A percentile compares a stretch with the other conserved stretches of the same genome.
These are phyloP conservation scores for Euphydryas editha DNA, from an alignment of 2,888 invertebrate species.

Conservation along the genomic window DNA sequence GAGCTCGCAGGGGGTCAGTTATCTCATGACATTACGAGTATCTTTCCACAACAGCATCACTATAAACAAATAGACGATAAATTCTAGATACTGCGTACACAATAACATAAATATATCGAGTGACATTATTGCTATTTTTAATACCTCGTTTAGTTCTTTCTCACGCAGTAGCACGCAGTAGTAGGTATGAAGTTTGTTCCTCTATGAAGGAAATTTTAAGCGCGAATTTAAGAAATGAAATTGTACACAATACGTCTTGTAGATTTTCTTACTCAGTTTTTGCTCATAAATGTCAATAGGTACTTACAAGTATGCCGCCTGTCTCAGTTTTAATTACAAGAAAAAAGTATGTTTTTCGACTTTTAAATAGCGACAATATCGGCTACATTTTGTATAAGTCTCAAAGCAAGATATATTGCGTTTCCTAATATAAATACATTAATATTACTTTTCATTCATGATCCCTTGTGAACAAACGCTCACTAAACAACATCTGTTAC, in stretches of 20 bases:
- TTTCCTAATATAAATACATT: not conserved
- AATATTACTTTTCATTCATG: too few relatives aligned
- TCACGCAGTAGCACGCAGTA: not conserved
- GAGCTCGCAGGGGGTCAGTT: slow-evolving; percentile 78
- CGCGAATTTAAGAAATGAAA: too few relatives aligned
- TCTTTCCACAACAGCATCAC: slow-evolving; percentile 69
- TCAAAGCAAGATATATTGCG: not conserved
- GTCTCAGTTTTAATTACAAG: too few relatives aligned
- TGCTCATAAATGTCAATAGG: too few relatives aligned
- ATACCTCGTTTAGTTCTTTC: not conserved
- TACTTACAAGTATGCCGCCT: too few relatives aligned
- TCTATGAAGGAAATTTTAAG: too few relatives aligned
- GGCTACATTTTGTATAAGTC: slow-evolving; percentile 9
- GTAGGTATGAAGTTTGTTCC: too few relatives aligned
- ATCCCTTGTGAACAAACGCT: not conserved
- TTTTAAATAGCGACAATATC: slow-evolving; percentile 1
- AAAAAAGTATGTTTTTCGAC: not conserved
- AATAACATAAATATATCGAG: slow-evolving; percentile 16
- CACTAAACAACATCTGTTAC: not conserved
- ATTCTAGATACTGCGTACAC: slow-evolving; percentile 50
- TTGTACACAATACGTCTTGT: not conserved
- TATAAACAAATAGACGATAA: slow-evolving; percentile 62
- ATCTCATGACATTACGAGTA: slow-evolving; percentile 66
- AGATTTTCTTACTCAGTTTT: too few relatives aligned
- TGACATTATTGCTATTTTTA: slow-evolving; percentile 13